Evolutionary conservation across 2,888 invertebrate genomes (phyloP), one percentile per base, ranked within the genome.

Genomic region (Mythimna lalbum): DNA sequence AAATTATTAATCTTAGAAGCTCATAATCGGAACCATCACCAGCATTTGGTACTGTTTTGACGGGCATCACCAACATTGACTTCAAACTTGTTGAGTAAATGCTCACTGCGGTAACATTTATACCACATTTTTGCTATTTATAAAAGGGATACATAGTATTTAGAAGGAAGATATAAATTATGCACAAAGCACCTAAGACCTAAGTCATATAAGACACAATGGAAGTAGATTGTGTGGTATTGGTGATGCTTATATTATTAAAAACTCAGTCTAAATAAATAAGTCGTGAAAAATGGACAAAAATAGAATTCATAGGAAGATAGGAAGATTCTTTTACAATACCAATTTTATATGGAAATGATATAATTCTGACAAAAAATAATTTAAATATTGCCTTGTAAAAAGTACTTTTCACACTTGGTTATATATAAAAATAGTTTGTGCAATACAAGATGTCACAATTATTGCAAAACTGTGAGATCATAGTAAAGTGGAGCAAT

Each of bases 11-110:
- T 67, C 43, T 69, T 62, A 75, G 47, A 87, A 84, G 81, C 81
- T 82, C 85, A 79, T 74, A 82, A 80, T 86, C 57, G 79, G 73
- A 85, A 84, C 82, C 85, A 69, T 82, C 82, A 85, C 80, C 82
- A 76, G 63, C 27, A 83, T 83, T 86, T 85, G 84, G 83, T 82
- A 82, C 82, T 69, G 69, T 79, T 73, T 85, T 69, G 61, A 80
- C 78, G 66, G 85, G 75, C 68, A 61, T 67, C 56, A 60, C 39
- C 39, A 65, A 65, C 80, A 81, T 76, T 83, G 86, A 86, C 86
- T 87, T 87, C 83, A 89, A 89, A 78, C 78, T 67, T 69, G 56
- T 39, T 27, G 52, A 65, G 52, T 50, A 55, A 36, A 57, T 47
- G 21, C n/a, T 49, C 31, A 27, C 23, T 57, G 36, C 1, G 3